Evolutionary conservation across 2,113 vertebrate species (phyloP).

Genomic region (Penelope pileata): DNA sequence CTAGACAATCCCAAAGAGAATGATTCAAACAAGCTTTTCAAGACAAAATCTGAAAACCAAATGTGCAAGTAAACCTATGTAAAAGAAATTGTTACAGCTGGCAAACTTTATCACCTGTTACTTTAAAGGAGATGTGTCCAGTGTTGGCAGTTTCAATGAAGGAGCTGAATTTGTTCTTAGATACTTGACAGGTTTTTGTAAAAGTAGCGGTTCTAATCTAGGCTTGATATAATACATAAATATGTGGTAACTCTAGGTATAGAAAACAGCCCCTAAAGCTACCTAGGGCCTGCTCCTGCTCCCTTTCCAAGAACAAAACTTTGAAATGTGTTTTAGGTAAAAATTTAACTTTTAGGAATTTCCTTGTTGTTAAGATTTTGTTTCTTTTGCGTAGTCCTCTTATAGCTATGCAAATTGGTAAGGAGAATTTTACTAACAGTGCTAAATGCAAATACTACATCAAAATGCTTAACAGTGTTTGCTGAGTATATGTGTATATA

Average conservation of each 20-base stretch:
- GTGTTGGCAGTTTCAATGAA: background rate
- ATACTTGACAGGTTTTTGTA: background rate
- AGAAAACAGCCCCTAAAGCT: background rate
- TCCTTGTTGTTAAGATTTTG: background rate
- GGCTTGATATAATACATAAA: background rate
- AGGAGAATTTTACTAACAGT: background rate
- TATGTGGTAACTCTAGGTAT: background rate
- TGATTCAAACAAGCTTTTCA: background rate
- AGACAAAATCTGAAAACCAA: background rate
- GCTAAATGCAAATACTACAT: background rate
- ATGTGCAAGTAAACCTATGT: background rate
- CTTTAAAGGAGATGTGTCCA: background rate
- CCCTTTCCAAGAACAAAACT: background rate
- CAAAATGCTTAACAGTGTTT: background rate
- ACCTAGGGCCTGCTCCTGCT: background rate
- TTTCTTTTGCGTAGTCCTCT: background rate
- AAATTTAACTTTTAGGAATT: background rate
- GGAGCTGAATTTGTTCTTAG: background rate
- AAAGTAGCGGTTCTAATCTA: background rate
- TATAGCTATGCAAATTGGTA: background rate
- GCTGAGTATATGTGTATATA: background rate
- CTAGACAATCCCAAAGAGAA: slow-evolving; percentile 26
- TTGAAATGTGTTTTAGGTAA: background rate
- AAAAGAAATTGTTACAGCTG: background rate
- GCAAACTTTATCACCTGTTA: background rate